phyloP scores from a whole-genome alignment of 1,140 invertebrate genomes.

The Bombyx mandarina region DNA sequence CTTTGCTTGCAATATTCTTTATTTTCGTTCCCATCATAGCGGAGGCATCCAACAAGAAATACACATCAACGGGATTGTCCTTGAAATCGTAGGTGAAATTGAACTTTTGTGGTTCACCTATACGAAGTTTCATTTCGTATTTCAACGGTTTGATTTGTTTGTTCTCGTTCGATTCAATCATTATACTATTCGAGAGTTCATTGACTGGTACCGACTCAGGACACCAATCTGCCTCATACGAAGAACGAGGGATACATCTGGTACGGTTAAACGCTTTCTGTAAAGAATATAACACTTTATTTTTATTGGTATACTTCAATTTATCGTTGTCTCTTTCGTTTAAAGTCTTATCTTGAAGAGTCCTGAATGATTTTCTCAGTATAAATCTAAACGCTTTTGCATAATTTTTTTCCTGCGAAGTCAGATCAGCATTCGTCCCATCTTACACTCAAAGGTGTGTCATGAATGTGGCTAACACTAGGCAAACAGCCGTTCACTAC shows the following conservation, averaged over 20 bases:
- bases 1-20: conserved; percentile 76
- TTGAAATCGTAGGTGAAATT: conserved; percentile 72
- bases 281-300: conserved; percentile 8
- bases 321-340: too few relatives aligned
- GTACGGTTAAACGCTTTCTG: conserved; percentile 27
- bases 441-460: too few relatives aligned
- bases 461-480: too few relatives aligned
- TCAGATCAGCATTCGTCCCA: too few relatives aligned
- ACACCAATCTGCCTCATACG: conserved; percentile 22
- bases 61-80: conserved; percentile 91
- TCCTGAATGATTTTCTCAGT: too few relatives aligned
- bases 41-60: conserved; percentile 90
- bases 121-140: conserved; percentile 32
- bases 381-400: too few relatives aligned
- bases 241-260: conserved; percentile 24
- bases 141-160: conserved; percentile 54
- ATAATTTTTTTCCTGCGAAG: too few relatives aligned
- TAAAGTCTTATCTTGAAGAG: too few relatives aligned
- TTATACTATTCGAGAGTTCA: too few relatives aligned
- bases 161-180: conserved; percentile 12
- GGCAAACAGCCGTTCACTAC: too few relatives aligned
- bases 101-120: conserved; percentile 32
- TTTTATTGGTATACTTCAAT: too few relatives aligned
- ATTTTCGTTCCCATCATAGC: conserved; percentile 81
- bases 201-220: not conserved